A percentile compares a stretch with the other conserved stretches of the same genome.
phyloP scores from a whole-genome alignment of 2,113 vertebrate species.

The Takifugu bimaculatus region DNA sequence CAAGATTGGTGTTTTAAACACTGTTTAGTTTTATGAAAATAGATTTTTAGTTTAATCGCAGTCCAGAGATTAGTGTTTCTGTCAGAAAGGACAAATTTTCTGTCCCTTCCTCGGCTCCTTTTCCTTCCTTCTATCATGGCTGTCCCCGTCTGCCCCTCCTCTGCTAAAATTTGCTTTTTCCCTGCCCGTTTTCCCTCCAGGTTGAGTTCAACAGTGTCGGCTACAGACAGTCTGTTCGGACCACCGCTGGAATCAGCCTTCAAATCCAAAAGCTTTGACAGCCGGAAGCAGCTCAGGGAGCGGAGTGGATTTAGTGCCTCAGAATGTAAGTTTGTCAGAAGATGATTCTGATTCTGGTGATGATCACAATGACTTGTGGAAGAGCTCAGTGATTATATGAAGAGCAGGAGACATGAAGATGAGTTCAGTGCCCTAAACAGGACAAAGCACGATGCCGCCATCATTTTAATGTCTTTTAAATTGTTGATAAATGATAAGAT shows the following conservation, averaged over 20 bases:
- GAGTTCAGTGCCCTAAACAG: no score
- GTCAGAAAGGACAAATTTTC: background rate
- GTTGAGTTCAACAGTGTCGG: conserved; percentile 61
- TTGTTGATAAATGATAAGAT: no score
- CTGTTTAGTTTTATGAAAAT: no score
- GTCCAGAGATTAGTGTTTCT: no score
- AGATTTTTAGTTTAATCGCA: no score
- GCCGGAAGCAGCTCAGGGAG: conserved; percentile 63
- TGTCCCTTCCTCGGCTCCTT: background rate
- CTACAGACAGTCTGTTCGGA: conserved; percentile 82
- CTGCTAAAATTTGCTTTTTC: background rate
- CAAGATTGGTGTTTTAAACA: no score
- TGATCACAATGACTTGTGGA: no score
- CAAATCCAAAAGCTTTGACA: conserved; percentile 82
- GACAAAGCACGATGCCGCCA: no score
- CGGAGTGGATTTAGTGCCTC: conserved; percentile 42
- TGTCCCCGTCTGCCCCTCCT: background rate
- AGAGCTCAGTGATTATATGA: no score
- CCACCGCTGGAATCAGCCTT: conserved; percentile 84
- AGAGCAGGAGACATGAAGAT: no score
- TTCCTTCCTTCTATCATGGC: background rate
- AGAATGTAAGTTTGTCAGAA: conserved; percentile 59
- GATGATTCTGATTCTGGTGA: background rate
- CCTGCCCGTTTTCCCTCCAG: conserved; percentile 33
- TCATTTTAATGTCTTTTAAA: no score